Evolutionary conservation across 2,113 vertebrate genomes (phyloP).

Genomic region (Tupaia tana): DNA sequence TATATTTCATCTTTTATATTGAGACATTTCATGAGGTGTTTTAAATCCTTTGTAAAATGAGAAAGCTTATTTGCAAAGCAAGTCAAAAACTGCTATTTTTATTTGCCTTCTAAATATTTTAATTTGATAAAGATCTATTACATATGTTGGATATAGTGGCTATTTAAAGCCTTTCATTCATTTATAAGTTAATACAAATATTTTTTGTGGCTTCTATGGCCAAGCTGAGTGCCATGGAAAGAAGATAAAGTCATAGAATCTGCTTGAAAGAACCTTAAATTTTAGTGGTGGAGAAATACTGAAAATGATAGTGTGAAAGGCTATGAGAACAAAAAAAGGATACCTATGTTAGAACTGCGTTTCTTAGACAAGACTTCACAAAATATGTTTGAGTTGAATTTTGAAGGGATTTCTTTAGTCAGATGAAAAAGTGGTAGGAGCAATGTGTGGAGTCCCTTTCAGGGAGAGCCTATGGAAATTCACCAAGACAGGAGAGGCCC

Average conservation of each 20-base stretch:
- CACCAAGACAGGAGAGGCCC: not conserved
- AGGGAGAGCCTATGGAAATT: not conserved
- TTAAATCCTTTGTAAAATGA: slow-evolving; percentile 6
- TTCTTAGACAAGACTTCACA: not conserved
- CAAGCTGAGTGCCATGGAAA: not conserved
- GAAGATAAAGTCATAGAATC: not conserved
- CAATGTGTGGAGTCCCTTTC: not conserved
- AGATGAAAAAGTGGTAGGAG: not conserved
- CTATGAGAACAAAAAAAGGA: not conserved
- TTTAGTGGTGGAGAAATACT: not conserved
- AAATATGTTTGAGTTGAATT: not conserved
- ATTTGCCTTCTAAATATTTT: not conserved
- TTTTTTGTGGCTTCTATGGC: not conserved
- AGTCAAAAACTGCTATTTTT: not conserved
- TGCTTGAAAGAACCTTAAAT: not conserved
- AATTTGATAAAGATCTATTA: not conserved
- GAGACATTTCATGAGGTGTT: slow-evolving; percentile 10
- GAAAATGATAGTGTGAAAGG: not conserved
- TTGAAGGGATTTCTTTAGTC: not conserved
- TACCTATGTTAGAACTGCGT: not conserved
- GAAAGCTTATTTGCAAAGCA: not conserved
- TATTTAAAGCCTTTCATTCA: not conserved
- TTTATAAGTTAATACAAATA: not conserved
- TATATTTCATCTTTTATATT: not conserved
- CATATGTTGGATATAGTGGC: not conserved